These are phyloP conservation scores for Scolopax bukidnonensis DNA, from an alignment of 2,797 vertebrate genomes.

Conservation along the genomic window DNA sequence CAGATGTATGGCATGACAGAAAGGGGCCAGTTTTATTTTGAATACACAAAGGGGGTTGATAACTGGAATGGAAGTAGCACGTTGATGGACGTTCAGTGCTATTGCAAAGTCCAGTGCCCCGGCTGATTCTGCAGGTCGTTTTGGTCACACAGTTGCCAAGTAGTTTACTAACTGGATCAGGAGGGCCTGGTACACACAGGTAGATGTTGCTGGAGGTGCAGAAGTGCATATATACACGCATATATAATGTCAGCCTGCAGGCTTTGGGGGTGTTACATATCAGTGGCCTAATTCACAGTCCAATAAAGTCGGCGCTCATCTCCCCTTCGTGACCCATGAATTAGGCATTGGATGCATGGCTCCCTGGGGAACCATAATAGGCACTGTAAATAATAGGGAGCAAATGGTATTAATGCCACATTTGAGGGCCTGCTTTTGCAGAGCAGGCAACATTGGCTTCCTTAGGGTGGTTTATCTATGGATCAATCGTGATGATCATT, in stretches of 20 bases:
- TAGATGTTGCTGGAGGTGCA: neutral
- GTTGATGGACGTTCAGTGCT: rapidly evolving
- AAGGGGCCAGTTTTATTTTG: neutral
- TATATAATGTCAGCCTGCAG: neutral
- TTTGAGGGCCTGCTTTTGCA: neutral
- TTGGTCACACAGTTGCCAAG: neutral
- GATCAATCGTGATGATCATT: conserved; percentile 13
- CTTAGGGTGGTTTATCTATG: conserved; percentile 17
- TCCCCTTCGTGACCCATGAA: neutral
- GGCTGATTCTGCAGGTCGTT: neutral
- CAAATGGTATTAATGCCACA: conserved; percentile 29
- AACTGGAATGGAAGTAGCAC: neutral
- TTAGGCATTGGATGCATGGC: neutral
- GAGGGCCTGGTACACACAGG: neutral
- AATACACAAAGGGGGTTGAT: neutral
- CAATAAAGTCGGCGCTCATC: neutral
- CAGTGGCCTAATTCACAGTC: conserved; percentile 27
- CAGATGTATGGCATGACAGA: neutral
- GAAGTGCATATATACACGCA: neutral
- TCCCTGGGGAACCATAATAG: neutral
- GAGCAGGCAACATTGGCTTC: neutral
- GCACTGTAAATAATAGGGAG: neutral
- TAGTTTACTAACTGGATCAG: neutral
- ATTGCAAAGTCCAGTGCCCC: neutral
- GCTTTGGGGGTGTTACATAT: neutral